Base-by-base conservation (phyloP, 1,140 invertebrate species). In the Choristoneura fumiferana region DNA sequence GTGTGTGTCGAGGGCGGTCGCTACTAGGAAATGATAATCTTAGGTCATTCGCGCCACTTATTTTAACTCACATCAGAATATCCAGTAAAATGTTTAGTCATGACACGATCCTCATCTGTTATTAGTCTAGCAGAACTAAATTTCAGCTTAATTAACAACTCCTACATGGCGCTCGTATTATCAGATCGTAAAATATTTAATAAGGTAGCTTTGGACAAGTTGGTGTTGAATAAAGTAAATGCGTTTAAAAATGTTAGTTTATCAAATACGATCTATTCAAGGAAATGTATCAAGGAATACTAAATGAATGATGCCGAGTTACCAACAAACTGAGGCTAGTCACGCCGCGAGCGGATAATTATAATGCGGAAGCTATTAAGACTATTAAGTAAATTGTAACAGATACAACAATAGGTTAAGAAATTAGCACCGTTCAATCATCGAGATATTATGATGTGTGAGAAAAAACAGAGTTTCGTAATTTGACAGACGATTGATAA, bases 1-100 rank as follows among this genome's bases (percentile, higher is more conserved):
- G 55, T 57, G 55, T 29, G 37, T 10, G 55, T 4, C 4, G 4
- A 49, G 18, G 64, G 45, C 58, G 62, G 67, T 63, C 64, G 60
- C 57, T 78, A 81, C 77, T 81, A 82, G 80, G 80, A 85, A 84
- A 82, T 68, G 65, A 63, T 77, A 72, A 78, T 78, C 71, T 73
- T 71, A 69, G 75, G 71, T 77, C 78, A 74, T 84, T 80, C 72
- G 72, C 75, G 66, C 62, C 66, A 58, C 57, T 64, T 66, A 63
- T 69, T 71, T 68, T 55, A 67, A 69, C 64, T 55, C 68, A 59
- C 63, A 69, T 60, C 40, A 10, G 43, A 22, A 49, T 68, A 71
- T 68, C 65, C 62, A 67, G 63, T 65, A 57, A 76, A 73, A 67
- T 61, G 63, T 61, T 64, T 71, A 63, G 69, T 73, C 57, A 62